Evolutionary conservation across 2,113 vertebrate species (phyloP).

Genomic region (Pyxicephalus adspersus): DNA sequence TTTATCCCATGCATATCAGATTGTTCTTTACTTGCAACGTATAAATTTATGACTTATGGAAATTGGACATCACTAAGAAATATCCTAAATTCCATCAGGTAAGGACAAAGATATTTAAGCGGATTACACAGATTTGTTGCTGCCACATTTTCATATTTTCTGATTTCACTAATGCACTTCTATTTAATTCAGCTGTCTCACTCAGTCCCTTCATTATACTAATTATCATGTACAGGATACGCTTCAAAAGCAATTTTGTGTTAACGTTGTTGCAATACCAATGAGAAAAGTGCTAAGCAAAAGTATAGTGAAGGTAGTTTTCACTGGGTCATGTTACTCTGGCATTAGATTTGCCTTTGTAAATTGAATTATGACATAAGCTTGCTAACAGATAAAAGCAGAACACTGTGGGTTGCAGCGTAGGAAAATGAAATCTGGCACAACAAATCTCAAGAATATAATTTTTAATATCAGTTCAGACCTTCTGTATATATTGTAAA

Average conservation of each 20-base stretch:
- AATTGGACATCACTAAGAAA: no score
- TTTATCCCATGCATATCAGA: no score
- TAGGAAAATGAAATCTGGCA: neutral
- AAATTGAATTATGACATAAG: no score
- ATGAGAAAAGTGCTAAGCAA: no score
- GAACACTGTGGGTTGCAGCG: neutral
- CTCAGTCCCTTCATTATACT: conserved; percentile 20
- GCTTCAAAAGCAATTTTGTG: neutral
- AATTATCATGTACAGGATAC: conserved; percentile 12
- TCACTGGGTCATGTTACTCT: no score
- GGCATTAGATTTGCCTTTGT: no score
- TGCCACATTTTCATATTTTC: neutral
- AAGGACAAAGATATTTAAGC: neutral
- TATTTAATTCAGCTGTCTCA: conserved; percentile 4
- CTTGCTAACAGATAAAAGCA: no score
- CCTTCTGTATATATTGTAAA: no score
- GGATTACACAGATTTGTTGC: neutral
- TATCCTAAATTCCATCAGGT: no score
- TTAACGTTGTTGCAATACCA: neutral
- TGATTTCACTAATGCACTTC: conserved; percentile 3
- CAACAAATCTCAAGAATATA: neutral
- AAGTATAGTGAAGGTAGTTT: no score
- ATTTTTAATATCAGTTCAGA: neutral
- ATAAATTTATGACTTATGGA: no score
- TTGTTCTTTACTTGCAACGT: no score